Evolutionary conservation across 2,888 invertebrate species (phyloP).

Genomic region (Cantharis rustica): DNA sequence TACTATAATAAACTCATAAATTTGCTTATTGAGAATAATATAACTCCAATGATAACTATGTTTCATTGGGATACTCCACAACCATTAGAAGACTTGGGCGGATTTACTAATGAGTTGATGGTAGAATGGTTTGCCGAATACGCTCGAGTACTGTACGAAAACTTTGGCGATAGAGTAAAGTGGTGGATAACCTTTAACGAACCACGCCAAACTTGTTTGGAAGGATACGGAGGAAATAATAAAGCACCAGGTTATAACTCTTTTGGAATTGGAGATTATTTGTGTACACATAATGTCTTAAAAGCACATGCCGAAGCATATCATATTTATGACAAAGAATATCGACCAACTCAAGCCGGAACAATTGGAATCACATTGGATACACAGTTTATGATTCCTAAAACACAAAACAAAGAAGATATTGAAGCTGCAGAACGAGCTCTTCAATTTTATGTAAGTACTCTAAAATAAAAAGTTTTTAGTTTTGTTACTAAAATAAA

Average conservation of each 20-base stretch:
- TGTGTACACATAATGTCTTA: conserved; percentile 66
- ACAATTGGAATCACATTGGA: conserved; percentile 61
- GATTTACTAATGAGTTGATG: conserved; percentile 60
- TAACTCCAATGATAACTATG: conserved; percentile 60
- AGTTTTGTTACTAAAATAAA: background rate
- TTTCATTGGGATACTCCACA: conserved; percentile 64
- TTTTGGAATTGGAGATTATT: conserved; percentile 63
- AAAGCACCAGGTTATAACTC: conserved; percentile 51
- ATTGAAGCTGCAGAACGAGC: conserved; percentile 58
- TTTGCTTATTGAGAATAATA: conserved; percentile 58
- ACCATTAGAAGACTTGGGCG: conserved; percentile 51
- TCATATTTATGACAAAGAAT: conserved; percentile 64
- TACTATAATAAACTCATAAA: conserved; percentile 68
- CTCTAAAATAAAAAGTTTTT: background rate
- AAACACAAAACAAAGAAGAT: conserved; percentile 56
- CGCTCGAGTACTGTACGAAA: conserved; percentile 55
- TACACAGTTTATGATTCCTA: conserved; percentile 58
- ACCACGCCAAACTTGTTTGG: conserved; percentile 47
- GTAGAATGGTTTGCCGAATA: conserved; percentile 62
- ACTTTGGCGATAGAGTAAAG: conserved; percentile 48
- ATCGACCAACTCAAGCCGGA: conserved; percentile 56
- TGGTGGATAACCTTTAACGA: conserved; percentile 62
- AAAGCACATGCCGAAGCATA: conserved; percentile 70
- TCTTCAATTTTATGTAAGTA: conserved; percentile 59
- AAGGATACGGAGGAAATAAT: conserved; percentile 42